Conservation (phyloP, 2,113 vertebrate genomes). For the Stomatorhinus ivindoensis region DNA sequence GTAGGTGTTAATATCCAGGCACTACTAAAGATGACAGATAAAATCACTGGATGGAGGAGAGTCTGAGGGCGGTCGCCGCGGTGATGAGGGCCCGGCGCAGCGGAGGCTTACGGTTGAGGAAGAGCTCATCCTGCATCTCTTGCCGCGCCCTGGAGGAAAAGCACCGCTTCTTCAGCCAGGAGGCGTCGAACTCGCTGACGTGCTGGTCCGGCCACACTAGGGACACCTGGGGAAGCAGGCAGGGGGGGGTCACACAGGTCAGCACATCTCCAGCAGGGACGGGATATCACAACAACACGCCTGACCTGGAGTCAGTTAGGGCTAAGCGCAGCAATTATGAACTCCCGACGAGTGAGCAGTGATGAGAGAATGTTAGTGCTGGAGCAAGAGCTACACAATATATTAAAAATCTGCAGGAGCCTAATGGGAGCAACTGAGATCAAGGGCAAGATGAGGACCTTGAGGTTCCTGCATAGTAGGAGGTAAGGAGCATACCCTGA, state of each 20-base stretch:
- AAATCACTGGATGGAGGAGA: background rate
- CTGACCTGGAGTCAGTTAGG: background rate
- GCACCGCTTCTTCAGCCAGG: constrained; percentile 84
- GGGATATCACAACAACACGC: background rate
- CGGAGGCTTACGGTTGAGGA: constrained; percentile 70
- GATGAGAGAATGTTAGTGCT: background rate
- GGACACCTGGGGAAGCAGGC: constrained; percentile 59
- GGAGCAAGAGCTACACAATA: background rate
- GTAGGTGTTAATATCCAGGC: background rate
- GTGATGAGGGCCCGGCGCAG: background rate
- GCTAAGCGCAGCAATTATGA: background rate
- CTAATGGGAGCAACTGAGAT: background rate
- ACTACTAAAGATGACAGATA: background rate
- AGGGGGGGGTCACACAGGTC: background rate
- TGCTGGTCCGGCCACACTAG: constrained; percentile 82
- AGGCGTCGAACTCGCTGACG: constrained; percentile 73
- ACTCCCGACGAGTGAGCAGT: background rate
- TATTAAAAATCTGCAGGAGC: background rate
- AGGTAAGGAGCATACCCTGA: too few species aligned
- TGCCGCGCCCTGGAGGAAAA: constrained; percentile 77
- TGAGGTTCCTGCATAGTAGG: background rate
- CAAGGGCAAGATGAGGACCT: background rate
- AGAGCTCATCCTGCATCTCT: constrained; percentile 67
- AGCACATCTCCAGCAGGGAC: background rate
- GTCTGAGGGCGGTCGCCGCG: background rate